Evolutionary conservation across 2,797 vertebrate genomes (phyloP).

Genomic region (Melanitta fusca): DNA sequence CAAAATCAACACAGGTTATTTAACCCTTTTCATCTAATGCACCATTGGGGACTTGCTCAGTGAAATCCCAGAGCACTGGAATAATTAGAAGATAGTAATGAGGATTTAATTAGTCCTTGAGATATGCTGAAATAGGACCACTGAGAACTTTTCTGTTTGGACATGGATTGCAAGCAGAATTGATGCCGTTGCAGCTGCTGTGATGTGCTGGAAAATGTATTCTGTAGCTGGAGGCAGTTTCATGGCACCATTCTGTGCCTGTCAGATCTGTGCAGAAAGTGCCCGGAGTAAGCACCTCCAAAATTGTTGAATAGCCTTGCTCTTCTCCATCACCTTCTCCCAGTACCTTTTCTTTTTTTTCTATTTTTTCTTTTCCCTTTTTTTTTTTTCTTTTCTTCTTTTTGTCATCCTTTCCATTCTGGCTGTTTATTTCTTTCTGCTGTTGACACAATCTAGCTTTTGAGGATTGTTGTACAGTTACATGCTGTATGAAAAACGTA

Average conservation of each 20-base stretch:
- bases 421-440: background rate
- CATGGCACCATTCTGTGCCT: conserved; percentile 66
- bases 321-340: background rate
- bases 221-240: conserved; percentile 75
- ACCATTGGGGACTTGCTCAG: conserved; percentile 74
- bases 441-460: conserved; percentile 21
- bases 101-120: conserved; percentile 85
- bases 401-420: background rate
- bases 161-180: conserved; percentile 63
- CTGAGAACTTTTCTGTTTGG: conserved; percentile 76
- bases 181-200: conserved; percentile 58
- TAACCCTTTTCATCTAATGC: conserved; percentile 82
- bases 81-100: conserved; percentile 83
- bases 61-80: conserved; percentile 77
- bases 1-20: conserved; percentile 79
- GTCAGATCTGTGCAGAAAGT: conserved; percentile 57
- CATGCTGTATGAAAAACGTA: background rate
- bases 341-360: background rate
- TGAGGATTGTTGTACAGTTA: background rate
- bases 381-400: background rate
- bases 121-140: conserved; percentile 76
- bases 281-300: conserved; percentile 48
- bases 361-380: background rate
- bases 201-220: conserved; percentile 71
- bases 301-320: background rate